These are phyloP conservation scores for Caenorhabditis macrosperma DNA, from an alignment of 2,888 invertebrate species.

Conservation along the genomic window DNA sequence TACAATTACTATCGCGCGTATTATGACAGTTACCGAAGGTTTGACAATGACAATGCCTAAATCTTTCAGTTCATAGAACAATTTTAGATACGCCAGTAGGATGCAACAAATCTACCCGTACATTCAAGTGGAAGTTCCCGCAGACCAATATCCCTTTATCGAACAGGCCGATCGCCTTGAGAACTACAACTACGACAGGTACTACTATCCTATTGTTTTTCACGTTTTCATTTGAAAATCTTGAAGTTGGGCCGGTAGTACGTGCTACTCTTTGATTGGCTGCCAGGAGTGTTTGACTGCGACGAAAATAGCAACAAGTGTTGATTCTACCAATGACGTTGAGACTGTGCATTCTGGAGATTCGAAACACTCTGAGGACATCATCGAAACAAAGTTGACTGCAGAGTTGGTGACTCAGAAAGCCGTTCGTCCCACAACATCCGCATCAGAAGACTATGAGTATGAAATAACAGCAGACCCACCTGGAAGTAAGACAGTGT, in stretches of 20 bases:
- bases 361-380: slow-evolving; percentile 12
- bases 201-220: no score
- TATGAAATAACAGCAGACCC: slow-evolving; percentile 62
- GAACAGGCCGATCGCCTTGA: slow-evolving; percentile 28
- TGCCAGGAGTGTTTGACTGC: slow-evolving; percentile 50
- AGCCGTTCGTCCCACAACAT: not conserved
- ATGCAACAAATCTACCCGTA: slow-evolving; percentile 57
- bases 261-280: slow-evolving; percentile 47
- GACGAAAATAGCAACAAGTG: slow-evolving; percentile 2
- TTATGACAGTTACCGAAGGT: slow-evolving; percentile 58
- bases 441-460: slow-evolving; percentile 47
- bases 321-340: slow-evolving; percentile 1
- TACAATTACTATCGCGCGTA: slow-evolving; percentile 56
- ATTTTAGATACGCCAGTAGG: slow-evolving; percentile 37
- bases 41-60: not conserved
- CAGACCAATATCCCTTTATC: slow-evolving; percentile 42
- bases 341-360: slow-evolving; percentile 50
- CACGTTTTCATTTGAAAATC: no score
- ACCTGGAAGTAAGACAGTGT: slow-evolving; percentile 53
- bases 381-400: slow-evolving; percentile 19
- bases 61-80: no score
- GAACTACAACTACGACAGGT: slow-evolving; percentile 32
- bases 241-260: slow-evolving; percentile 36
- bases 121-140: slow-evolving; percentile 40
- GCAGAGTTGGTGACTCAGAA: slow-evolving; percentile 20